These are phyloP conservation scores for Taenaris catops DNA, from an alignment of 2,888 invertebrate species.

Conservation along the genomic window DNA sequence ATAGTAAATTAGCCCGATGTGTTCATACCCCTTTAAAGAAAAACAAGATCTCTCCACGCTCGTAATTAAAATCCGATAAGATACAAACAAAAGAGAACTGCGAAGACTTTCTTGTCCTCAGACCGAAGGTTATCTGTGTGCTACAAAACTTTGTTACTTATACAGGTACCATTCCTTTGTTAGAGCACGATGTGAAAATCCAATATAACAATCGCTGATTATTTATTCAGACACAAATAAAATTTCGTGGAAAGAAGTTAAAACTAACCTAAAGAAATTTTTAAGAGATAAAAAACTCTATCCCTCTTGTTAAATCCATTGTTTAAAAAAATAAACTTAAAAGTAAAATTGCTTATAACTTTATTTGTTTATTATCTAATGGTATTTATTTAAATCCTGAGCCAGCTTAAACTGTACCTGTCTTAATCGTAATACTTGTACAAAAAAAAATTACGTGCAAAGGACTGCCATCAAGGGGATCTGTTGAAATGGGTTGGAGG, in stretches of 20 bases:
- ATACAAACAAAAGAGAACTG: conserved; percentile 70
- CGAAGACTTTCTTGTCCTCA: conserved; percentile 43
- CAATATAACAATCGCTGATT: conserved; percentile 24
- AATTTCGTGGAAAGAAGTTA: conserved; percentile 50
- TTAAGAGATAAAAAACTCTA: conserved; percentile 59
- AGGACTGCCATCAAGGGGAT: conserved; percentile 46
- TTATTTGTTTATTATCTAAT: conserved; percentile 71
- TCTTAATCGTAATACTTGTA: conserved; percentile 44
- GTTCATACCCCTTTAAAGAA: conserved; percentile 73
- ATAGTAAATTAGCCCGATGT: conserved; percentile 65
- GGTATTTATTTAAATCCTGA: conserved; percentile 69
- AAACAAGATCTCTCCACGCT: conserved; percentile 73
- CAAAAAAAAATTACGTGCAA: conserved; percentile 64
- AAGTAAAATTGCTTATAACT: conserved; percentile 37
- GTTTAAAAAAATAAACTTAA: conserved; percentile 41
- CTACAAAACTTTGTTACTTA: conserved; percentile 28
- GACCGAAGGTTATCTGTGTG: conserved; percentile 41
- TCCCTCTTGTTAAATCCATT: conserved; percentile 63
- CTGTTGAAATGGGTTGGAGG: conserved; percentile 38
- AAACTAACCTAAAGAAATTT: conserved; percentile 54
- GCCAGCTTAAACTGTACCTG: conserved; percentile 69
- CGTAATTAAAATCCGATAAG: conserved; percentile 79
- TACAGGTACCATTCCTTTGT: conserved; percentile 35
- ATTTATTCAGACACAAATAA: conserved; percentile 32
- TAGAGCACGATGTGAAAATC: conserved; percentile 20